These are phyloP conservation scores for Dolichoris vasculosae DNA, from an alignment of 1,140 invertebrate genomes.

Conservation along the genomic window DNA sequence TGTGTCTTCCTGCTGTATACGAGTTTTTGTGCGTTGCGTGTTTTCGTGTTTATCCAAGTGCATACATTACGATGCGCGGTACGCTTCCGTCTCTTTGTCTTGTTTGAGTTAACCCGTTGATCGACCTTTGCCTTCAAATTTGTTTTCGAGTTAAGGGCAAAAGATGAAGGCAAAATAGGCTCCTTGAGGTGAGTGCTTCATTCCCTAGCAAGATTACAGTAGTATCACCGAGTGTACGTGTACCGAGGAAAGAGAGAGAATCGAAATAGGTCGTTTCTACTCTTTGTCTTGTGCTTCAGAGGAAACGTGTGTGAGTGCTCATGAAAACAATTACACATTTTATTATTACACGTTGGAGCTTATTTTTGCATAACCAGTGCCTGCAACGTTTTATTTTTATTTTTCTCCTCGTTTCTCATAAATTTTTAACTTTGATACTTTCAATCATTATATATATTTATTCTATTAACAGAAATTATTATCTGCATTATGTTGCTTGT, in stretches of 20 bases:
- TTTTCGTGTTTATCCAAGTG: background rate
- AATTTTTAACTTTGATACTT: no score
- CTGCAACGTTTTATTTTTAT: no score
- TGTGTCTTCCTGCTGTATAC: background rate
- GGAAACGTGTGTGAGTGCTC: no score
- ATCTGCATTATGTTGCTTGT: background rate
- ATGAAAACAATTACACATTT: no score
- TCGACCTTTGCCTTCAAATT: no score
- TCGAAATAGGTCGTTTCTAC: background rate
- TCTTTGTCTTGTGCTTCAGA: background rate
- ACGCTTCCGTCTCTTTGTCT: background rate
- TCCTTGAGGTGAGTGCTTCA: background rate
- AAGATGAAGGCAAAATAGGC: slow-evolving; percentile 7
- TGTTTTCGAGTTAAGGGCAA: no score
- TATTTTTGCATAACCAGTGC: no score
- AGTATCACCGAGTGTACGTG: background rate
- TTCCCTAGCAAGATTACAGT: background rate
- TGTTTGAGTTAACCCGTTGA: no score
- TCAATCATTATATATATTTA: no score
- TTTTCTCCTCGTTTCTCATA: no score
- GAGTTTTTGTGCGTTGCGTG: background rate
- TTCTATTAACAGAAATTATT: no score
- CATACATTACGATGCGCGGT: background rate
- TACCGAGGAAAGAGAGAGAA: background rate
- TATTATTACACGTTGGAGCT: no score